These are phyloP conservation scores for Tetrao urogallus DNA, from an alignment of 2,113 vertebrate species.

Conservation along the genomic window DNA sequence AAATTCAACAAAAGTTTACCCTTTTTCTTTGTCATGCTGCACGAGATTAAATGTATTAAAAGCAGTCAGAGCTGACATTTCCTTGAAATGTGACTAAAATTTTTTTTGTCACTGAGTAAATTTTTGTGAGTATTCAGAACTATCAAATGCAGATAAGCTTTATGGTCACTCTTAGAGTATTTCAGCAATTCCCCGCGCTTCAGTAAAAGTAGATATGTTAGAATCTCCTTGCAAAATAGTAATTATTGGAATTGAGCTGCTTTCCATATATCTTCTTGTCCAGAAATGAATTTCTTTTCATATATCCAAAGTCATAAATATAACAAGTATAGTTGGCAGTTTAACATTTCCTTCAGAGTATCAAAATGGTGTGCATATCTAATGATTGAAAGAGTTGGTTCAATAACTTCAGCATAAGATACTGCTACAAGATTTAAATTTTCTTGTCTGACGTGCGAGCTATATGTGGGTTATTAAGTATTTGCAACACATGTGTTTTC, in stretches of 20 bases:
- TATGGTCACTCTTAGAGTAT: neutral
- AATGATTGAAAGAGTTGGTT: neutral
- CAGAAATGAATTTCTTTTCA: neutral
- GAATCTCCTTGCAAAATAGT: neutral
- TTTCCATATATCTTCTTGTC: neutral
- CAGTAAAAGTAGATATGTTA: neutral
- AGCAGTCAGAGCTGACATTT: neutral
- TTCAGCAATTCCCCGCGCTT: neutral
- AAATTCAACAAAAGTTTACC: neutral
- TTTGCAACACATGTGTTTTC: conserved; percentile 66
- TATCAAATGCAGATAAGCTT: rapidly evolving
- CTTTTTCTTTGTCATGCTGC: neutral
- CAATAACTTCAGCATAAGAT: neutral
- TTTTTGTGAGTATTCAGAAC: neutral
- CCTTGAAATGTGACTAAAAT: neutral
- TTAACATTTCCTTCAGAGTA: conserved; percentile 39
- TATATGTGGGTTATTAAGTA: conserved; percentile 63
- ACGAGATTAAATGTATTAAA: neutral
- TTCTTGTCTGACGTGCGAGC: neutral
- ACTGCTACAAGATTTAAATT: neutral
- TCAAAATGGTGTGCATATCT: neutral
- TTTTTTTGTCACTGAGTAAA: neutral
- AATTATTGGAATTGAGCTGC: neutral
- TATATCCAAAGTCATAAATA: neutral
- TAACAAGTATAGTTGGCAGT: neutral